Conservation (phyloP, 2,888 invertebrate genomes). For the Caenorhabditis imperialis region DNA sequence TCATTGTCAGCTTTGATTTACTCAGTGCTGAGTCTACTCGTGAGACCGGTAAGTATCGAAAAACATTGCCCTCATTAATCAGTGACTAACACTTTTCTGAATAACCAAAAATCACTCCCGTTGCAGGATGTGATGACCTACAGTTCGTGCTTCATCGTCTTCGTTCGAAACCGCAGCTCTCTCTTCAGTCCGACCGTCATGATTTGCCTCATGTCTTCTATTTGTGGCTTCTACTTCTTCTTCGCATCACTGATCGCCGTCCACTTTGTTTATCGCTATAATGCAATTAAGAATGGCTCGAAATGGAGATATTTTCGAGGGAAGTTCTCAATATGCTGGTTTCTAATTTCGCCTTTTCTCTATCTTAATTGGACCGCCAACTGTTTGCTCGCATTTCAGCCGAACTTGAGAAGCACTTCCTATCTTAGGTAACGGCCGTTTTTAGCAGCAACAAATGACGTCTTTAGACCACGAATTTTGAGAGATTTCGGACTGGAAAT, state of each 20-base stretch:
- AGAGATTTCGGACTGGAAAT: conserved; percentile 18
- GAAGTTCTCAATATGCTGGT: conserved; percentile 24
- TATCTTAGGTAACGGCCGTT: conserved; percentile 15
- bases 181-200: conserved; percentile 19
- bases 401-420: conserved; percentile 17
- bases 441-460: neutral
- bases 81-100: neutral
- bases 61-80: neutral
- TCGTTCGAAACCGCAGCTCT: conserved; percentile 10
- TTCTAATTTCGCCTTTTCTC: conserved; percentile 22
- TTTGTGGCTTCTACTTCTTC: conserved; percentile 36
- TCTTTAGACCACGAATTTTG: neutral
- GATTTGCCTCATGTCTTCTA: conserved; percentile 25
- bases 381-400: conserved; percentile 28
- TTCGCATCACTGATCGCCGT: conserved; percentile 38
- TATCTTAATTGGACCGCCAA: conserved; percentile 32
- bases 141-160: conserved; percentile 30
- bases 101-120: neutral
- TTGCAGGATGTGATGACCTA: conserved; percentile 35
- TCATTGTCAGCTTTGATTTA: conserved; percentile 21
- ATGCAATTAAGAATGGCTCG: conserved; percentile 24
- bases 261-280: conserved; percentile 36
- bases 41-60: conserved; percentile 24
- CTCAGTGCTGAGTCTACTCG: conserved; percentile 17
- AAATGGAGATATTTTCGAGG: conserved; percentile 32